Evolutionary conservation across 2,888 invertebrate species (phyloP), one percentile per base, ranked within the genome.

Genomic region (Drosophila vallismaia): DNA sequence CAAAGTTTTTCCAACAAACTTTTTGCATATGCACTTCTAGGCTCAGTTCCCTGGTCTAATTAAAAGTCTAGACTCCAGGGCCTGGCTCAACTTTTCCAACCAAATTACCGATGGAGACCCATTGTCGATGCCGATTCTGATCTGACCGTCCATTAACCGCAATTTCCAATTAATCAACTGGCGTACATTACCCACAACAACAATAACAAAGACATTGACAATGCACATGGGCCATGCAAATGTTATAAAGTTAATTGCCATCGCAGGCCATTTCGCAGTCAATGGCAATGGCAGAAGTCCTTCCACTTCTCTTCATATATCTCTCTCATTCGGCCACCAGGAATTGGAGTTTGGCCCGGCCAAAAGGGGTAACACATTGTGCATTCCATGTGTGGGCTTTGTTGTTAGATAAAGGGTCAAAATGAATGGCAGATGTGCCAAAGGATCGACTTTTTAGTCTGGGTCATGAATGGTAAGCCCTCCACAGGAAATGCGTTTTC

Each of bases 191-290:
- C 60, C 63, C 66, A 42, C 49, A 49, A 29, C 59, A 71, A 52
- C 40, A 56, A 52, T 42, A 42, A 9, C 46, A 52, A 31, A 40
- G 36, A 26, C 49, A 24, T 31, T 46, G 44, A 74, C 68, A 74
- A 62, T 79, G 71, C 80, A 83, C 71, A 68, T 74, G 77, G 75
- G 63, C 78, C 62, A 44, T 58, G 74, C 75, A 85, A 85, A 87
- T 87, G 83, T 79, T 87, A 79, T 87, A 84, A 85, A 84, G 83
- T 87, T 82, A 84, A 87, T 84, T 84, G 82, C 85, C 87, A 85
- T 70, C 79, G 52, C 45, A 58, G 73, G 60, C 55, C 70, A 71
- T 73, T 84, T 73, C 45, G 74, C 69, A 56, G 73, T 50, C 33
- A 45, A 55, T 62, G 49, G 45, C 60, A 60, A 26, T n/a, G 42